Base-by-base conservation (phyloP, 2,113 vertebrate genomes). In the Albula goreensis region DNA sequence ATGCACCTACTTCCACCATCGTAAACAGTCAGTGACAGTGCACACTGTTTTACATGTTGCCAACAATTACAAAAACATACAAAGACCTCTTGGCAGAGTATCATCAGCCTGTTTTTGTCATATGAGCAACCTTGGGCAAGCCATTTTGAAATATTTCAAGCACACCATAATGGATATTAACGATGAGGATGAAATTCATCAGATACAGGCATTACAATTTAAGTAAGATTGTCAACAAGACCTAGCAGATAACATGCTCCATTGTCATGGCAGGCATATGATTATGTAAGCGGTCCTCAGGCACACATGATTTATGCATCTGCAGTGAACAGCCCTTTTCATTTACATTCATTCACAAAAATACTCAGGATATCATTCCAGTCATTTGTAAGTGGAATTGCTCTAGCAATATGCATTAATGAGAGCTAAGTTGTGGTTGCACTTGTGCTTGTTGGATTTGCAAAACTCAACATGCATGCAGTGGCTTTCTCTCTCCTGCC, bases 1-100 rank as follows among this genome's bases (percentile, higher is more conserved):
- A 83, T 60, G 77, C 12, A 56, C 19, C n/a, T 41, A 41, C 41
- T 31, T 78, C n/a, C 60, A 63, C 60, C 60, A 63, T 63, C 17
- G 4, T 63, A 63, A 63, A 63, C 60, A 63, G 60, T 22, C n/a
- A 12, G 49, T 19, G 50, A 17, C 15, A 51, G 19, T 51, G 41
- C 25, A 51, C 50, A 50, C 50, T n/a, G 57, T 53, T 56, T 53
- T 19, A 25, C 57, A 25, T 15, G 31, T 5, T 82, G 51, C 52
- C 81, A 50, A 57, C 10, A 82, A 53, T 82, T 82, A 57, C 52
- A 82, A 82, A 82, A 52, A 81, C 80, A 81, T 50, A 81, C 22
- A 50, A 50, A 1, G 12, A 15, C 49, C 22, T 50, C 5, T 51
- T 22, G 49, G 50, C 80, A 81, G 50, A 50, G 17, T 15, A 81